Evolutionary conservation across 2,888 invertebrate species (phyloP).

Genomic region (Macropis europaea): DNA sequence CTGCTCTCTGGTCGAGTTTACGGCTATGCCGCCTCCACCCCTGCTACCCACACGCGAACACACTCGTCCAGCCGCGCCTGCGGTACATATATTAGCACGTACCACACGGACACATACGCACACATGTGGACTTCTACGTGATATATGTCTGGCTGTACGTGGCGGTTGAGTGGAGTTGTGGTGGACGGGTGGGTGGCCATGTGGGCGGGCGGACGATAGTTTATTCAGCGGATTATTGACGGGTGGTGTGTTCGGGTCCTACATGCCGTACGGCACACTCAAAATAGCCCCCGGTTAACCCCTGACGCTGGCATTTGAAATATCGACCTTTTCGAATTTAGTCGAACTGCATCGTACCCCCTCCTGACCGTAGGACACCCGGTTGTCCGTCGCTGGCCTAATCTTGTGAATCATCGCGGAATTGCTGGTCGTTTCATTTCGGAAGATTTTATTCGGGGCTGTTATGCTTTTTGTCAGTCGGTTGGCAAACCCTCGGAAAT

Average conservation of each 20-base stretch:
- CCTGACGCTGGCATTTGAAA: constrained; percentile 68
- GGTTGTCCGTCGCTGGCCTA: too few relatives aligned
- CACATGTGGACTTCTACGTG: constrained; percentile 42
- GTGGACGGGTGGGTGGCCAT: constrained; percentile 70
- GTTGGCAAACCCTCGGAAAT: too few relatives aligned
- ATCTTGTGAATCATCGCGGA: too few relatives aligned
- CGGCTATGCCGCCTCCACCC: constrained; percentile 39
- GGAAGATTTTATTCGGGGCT: too few relatives aligned
- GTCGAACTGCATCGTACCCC: too few relatives aligned
- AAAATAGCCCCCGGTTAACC: constrained; percentile 77
- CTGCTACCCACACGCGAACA: constrained; percentile 7
- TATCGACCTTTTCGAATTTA: constrained; percentile 70
- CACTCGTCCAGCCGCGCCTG: constrained; percentile 53
- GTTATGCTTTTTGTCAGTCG: too few relatives aligned
- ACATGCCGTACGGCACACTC: constrained; percentile 71
- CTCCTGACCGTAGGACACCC: too few relatives aligned
- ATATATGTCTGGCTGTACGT: constrained; percentile 65
- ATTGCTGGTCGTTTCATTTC: too few relatives aligned
- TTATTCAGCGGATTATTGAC: constrained; percentile 80
- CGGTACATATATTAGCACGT: constrained; percentile 62
- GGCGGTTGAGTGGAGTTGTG: constrained; percentile 69
- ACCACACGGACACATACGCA: neutral
- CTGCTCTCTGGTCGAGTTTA: constrained; percentile 57
- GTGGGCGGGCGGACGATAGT: constrained; percentile 77
- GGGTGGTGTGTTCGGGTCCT: constrained; percentile 74